phyloP scores from a whole-genome alignment of 35 echinoderm and acorn worm species.

The Chiridota heheva region DNA sequence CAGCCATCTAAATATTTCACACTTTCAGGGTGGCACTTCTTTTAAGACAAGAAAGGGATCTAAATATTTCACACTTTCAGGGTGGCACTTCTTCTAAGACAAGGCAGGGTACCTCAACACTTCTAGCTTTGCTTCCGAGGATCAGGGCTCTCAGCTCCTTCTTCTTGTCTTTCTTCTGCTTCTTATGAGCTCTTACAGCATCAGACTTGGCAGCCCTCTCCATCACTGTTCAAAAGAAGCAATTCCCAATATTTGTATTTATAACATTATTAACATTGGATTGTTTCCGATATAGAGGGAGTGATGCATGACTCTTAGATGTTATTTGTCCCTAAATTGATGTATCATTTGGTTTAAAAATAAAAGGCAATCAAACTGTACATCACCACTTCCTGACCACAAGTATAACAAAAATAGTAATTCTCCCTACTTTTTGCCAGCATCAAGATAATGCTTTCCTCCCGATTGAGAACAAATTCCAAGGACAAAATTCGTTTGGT shows the following conservation, averaged over 20 bases:
- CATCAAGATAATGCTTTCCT: too few relatives aligned
- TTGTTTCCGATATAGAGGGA: neutral
- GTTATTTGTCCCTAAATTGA: neutral
- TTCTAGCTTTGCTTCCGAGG: constrained; percentile 91
- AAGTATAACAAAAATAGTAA: too few relatives aligned
- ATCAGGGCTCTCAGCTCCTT: constrained; percentile 72
- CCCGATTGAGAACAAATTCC: too few relatives aligned
- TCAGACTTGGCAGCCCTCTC: constrained; percentile 71
- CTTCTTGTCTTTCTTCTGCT: constrained; percentile 68
- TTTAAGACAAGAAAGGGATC: neutral
- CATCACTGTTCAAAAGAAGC: constrained; percentile 58
- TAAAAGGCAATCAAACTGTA: too few relatives aligned
- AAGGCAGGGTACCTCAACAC: constrained; percentile 70
- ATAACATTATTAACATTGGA: neutral
- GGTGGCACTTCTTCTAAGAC: neutral
- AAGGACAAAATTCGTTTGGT: too few relatives aligned
- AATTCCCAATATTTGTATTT: neutral
- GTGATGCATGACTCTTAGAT: neutral
- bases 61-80: neutral
- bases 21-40: neutral
- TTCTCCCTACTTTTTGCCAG: too few relatives aligned
- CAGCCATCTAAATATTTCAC: too few relatives aligned
- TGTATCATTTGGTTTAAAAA: too few relatives aligned
- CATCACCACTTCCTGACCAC: too few relatives aligned
- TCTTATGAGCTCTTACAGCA: constrained; percentile 72